Evolutionary conservation across 53 echinoderm and acorn worm genomes (phyloP).

Genomic region (Antedon mediterranea): DNA sequence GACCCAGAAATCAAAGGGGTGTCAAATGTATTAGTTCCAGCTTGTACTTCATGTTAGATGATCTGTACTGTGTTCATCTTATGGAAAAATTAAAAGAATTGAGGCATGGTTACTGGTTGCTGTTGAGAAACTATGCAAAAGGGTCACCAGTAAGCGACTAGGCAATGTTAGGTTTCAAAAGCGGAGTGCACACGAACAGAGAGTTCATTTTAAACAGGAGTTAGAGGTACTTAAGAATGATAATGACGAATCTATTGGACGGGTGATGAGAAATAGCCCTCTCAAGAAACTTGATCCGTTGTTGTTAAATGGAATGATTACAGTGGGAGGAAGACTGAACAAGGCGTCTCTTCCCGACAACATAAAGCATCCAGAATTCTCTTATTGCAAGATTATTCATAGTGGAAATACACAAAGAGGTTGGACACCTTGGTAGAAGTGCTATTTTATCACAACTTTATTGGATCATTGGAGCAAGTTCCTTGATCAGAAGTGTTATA

Average conservation of each 20-base stretch:
- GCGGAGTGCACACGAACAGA: slow-evolving; percentile 2
- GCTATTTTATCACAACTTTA: neutral
- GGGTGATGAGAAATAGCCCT: neutral
- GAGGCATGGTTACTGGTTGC: neutral
- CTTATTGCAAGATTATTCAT: neutral
- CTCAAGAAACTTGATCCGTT: neutral
- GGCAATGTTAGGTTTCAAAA: neutral
- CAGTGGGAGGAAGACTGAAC: slow-evolving; percentile 10
- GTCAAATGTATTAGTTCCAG: neutral
- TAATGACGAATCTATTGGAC: neutral
- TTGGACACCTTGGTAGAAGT: neutral
- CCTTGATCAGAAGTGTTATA: neutral
- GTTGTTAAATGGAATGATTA: neutral
- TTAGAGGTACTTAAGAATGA: neutral
- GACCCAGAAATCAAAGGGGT: neutral
- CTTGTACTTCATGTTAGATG: neutral
- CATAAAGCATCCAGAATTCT: neutral
- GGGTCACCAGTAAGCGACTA: neutral
- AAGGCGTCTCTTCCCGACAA: slow-evolving; percentile 3
- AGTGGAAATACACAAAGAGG: neutral
- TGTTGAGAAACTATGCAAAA: neutral
- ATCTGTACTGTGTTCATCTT: neutral
- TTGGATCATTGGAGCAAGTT: neutral
- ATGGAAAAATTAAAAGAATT: neutral
- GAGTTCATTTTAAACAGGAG: neutral